Conservation (phyloP, 2,113 vertebrate species). For the Narcine bancroftii region DNA sequence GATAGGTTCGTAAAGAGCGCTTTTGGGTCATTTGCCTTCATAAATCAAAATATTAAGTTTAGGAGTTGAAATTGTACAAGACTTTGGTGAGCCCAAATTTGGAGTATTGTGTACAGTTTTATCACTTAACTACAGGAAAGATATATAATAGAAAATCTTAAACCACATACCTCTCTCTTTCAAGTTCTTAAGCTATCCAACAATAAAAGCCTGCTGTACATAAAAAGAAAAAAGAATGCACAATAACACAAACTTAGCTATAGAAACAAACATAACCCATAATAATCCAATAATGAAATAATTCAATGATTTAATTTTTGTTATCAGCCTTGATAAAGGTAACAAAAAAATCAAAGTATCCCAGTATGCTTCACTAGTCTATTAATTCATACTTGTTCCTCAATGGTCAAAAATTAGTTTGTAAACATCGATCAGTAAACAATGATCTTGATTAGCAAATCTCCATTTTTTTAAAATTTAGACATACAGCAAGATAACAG, state of each 20-base stretch:
- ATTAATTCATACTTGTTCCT: constrained; percentile 25
- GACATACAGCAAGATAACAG: too few species aligned
- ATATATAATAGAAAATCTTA: background rate
- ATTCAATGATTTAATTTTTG: background rate
- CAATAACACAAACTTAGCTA: background rate
- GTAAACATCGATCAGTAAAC: background rate
- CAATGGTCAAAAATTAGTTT: background rate
- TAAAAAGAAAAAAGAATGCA: background rate
- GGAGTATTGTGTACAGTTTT: too few species aligned
- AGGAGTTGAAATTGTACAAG: too few species aligned
- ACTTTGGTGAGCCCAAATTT: too few species aligned
- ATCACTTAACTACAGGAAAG: too few species aligned
- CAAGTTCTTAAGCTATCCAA: background rate
- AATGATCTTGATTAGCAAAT: background rate
- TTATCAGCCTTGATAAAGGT: background rate
- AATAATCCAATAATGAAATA: background rate
- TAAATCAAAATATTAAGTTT: too few species aligned
- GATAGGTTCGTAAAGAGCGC: too few species aligned
- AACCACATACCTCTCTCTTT: too few species aligned
- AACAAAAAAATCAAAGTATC: background rate
- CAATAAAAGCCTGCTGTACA: background rate
- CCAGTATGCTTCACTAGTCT: background rate
- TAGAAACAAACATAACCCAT: background rate
- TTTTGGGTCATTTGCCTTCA: too few species aligned
- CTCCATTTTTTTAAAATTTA: constrained; percentile 1